Conservation (phyloP, 2,797 vertebrate genomes). For the Coccyzus lansbergi region DNA sequence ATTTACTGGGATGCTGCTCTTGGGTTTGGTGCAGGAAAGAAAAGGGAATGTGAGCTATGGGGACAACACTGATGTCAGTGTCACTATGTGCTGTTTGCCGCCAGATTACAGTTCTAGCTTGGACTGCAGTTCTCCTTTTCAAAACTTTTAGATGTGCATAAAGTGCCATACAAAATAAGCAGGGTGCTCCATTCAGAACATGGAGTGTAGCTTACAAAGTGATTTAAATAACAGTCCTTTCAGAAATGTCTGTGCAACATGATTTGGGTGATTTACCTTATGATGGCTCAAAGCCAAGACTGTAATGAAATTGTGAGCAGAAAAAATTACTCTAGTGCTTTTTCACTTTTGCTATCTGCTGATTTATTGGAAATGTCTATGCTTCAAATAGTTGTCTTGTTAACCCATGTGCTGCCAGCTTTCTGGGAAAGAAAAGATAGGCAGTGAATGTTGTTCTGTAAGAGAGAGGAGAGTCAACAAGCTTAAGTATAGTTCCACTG, state of each 20-base stretch:
- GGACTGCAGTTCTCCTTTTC: neutral
- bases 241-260: slow-evolving; percentile 26
- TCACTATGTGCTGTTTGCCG: neutral
- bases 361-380: slow-evolving; percentile 58
- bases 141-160: neutral
- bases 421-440: neutral
- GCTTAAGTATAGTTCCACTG: neutral
- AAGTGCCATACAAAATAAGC: neutral
- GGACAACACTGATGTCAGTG: neutral
- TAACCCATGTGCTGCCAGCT: slow-evolving; percentile 41
- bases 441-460: neutral
- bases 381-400: neutral
- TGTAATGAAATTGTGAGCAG: slow-evolving; percentile 63
- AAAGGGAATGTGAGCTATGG: neutral
- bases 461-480: neutral
- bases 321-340: slow-evolving; percentile 55
- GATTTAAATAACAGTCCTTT: slow-evolving; percentile 49
- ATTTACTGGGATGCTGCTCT: neutral
- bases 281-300: slow-evolving; percentile 55
- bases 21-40: neutral
- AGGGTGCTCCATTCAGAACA: slow-evolving; percentile 19
- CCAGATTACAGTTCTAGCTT: neutral
- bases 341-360: slow-evolving; percentile 48
- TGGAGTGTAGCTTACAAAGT: slow-evolving; percentile 19
- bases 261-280: slow-evolving; percentile 63